A percentile compares a stretch with the other conserved stretches of the same genome.
Evolutionary conservation across 2,888 invertebrate species (phyloP).

Genomic region (Mongoloraphidia duomilia): DNA sequence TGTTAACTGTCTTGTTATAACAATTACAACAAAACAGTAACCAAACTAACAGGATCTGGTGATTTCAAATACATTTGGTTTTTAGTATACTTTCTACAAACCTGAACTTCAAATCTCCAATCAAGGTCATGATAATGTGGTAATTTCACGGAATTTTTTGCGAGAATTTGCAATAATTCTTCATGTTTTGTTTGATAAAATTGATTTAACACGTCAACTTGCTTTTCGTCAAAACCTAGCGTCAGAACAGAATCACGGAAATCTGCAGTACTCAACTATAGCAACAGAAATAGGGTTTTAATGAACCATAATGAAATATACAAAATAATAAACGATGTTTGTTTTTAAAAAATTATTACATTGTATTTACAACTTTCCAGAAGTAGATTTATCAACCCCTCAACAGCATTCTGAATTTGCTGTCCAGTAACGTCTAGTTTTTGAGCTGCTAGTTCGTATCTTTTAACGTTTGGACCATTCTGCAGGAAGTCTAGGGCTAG

Average conservation of each 20-base stretch:
- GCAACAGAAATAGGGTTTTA: slow-evolving; percentile 9
- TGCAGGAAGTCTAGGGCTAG: slow-evolving; percentile 48
- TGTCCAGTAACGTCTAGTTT: slow-evolving; percentile 40
- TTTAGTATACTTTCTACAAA: no score
- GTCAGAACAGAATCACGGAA: slow-evolving; percentile 33
- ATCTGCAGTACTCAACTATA: slow-evolving; percentile 32
- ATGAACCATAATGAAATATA: neutral
- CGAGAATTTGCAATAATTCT: slow-evolving; percentile 37
- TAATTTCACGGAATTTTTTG: slow-evolving; percentile 30
- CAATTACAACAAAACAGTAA: no score
- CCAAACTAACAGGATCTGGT: no score
- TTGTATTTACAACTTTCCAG: slow-evolving; percentile 56
- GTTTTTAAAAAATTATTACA: slow-evolving; percentile 28
- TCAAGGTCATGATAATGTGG: slow-evolving; percentile 42
- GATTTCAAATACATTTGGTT: no score
- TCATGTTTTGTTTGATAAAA: slow-evolving; percentile 40
- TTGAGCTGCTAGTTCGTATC: slow-evolving; percentile 46
- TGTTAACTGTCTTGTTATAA: no score
- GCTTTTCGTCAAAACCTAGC: slow-evolving; percentile 44
- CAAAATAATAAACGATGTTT: neutral
- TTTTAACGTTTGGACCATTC: slow-evolving; percentile 48
- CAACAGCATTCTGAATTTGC: slow-evolving; percentile 47
- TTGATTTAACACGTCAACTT: slow-evolving; percentile 41
- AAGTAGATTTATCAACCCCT: slow-evolving; percentile 58
- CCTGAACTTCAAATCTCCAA: slow-evolving; percentile 52